Evolutionary conservation across 2,797 vertebrate genomes (phyloP).

Genomic region (Eleutherodactylus coqui): DNA sequence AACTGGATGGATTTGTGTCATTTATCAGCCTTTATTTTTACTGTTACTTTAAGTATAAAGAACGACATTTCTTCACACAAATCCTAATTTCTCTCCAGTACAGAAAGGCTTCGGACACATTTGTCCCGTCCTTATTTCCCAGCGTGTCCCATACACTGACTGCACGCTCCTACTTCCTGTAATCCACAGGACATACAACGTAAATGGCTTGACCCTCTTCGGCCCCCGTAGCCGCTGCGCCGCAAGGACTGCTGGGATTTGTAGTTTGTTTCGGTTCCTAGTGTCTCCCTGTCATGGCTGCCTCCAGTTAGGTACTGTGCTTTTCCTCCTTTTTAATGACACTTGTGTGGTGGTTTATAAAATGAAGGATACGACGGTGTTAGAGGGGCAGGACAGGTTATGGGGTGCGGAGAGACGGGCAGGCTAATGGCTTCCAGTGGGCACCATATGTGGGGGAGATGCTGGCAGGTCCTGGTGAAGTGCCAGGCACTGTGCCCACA

Average conservation of each 20-base stretch:
- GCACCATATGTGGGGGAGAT: too few species aligned
- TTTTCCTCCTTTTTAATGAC: slow-evolving; percentile 40
- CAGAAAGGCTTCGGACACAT: too few species aligned
- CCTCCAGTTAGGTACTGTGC: slow-evolving; percentile 62
- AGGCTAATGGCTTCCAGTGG: not conserved
- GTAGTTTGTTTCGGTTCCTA: slow-evolving; percentile 47
- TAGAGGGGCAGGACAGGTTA: too few species aligned
- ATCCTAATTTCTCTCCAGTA: too few species aligned
- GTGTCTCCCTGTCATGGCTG: slow-evolving; percentile 61
- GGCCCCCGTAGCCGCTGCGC: slow-evolving; percentile 14
- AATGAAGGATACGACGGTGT: not conserved
- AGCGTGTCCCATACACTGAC: too few species aligned
- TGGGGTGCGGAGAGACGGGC: not conserved
- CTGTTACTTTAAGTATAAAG: too few species aligned
- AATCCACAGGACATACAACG: not conserved
- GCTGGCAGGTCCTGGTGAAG: too few species aligned
- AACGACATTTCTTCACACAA: too few species aligned
- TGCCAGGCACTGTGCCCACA: too few species aligned
- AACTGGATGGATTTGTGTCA: too few species aligned
- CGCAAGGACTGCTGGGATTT: slow-evolving; percentile 32
- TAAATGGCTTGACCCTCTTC: not conserved
- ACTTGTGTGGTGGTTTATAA: not conserved
- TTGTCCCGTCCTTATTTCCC: too few species aligned
- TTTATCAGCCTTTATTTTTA: too few species aligned
- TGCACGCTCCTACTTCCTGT: not conserved